Evolutionary conservation across 2,113 vertebrate genomes (phyloP), one percentile per base, ranked within the genome.

Genomic region (Elaphurus davidianus): DNA sequence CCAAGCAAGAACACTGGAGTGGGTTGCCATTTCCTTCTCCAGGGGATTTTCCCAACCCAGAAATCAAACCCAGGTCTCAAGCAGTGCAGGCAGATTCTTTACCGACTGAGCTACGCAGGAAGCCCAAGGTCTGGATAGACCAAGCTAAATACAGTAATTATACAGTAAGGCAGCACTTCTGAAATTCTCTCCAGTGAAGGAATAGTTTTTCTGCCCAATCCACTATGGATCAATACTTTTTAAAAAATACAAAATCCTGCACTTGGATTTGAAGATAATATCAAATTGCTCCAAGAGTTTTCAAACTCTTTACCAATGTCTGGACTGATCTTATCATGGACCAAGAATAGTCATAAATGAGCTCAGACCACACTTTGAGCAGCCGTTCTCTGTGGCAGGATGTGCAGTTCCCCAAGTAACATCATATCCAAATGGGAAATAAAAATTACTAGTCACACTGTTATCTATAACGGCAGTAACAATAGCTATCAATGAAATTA

Each of bases 201-300:
- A 91, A 43, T 6, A 45, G 15, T 27, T 47, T 25, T 43, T 7
- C 7, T 30, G 9, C 23, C 43, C 28, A 85, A 4, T 87, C 60
- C 45, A 59, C 19, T 47, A 11, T 33, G 30, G n/a, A 64, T 13
- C 87, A 74, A 45, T 74, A 36, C 40, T 83, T 81, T n/a, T 2
- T 13, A 4, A 82, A 81, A 92, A 92, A 71, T 15, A 47, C n/a
- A 57, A 81, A 94, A 86, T 76, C 47, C 45, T 59, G 23, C 9
- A 4, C 7, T 64, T 93, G 90, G 55, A 87, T 83, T 93, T 94
- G 78, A 96, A 71, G 76, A 91, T 30, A 36, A 5, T 50, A 67
- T 52, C n/a, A 82, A 82, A 54, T 30, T 36, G 52, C 64, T 55
- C 6, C 27, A 50, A n/a, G 81, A 43, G 30, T n/a, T 76, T 84